phyloP scores from a whole-genome alignment of 2,888 invertebrate genomes.

The Lepidocyrtinus sp. region DNA sequence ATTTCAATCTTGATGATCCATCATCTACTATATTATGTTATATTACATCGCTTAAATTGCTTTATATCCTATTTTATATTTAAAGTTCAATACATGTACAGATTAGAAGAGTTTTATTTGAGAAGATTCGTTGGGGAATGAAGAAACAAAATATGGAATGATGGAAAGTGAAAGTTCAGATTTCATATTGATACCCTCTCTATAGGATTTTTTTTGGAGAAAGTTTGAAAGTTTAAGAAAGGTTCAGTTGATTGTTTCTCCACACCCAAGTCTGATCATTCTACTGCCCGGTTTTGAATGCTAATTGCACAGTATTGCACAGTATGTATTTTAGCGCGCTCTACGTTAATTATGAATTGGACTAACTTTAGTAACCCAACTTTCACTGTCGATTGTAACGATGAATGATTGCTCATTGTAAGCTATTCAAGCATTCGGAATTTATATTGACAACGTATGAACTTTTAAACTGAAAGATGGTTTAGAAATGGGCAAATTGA shows the following conservation, averaged over 20 bases:
- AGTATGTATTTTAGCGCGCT: background rate
- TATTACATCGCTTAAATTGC: constrained; percentile 39
- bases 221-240: too few relatives aligned
- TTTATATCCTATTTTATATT: constrained; percentile 31
- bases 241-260: background rate
- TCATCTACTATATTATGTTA: constrained; percentile 55
- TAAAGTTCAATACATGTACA: background rate
- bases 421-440: background rate
- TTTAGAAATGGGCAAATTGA: background rate
- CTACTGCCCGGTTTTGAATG: background rate
- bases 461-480: background rate
- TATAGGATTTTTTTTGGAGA: too few relatives aligned
- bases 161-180: background rate
- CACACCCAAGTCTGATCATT: background rate
- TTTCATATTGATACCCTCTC: too few relatives aligned
- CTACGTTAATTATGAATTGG: background rate
- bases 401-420: background rate
- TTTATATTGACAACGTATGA: background rate
- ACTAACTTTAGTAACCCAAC: too few relatives aligned
- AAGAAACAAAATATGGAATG: background rate
- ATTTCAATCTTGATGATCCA: constrained; percentile 78
- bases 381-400: too few relatives aligned
- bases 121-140: background rate
- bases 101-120: background rate
- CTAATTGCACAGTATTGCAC: background rate